Base-by-base conservation (phyloP, 2,888 invertebrate genomes). In the Camponotus fellah region DNA sequence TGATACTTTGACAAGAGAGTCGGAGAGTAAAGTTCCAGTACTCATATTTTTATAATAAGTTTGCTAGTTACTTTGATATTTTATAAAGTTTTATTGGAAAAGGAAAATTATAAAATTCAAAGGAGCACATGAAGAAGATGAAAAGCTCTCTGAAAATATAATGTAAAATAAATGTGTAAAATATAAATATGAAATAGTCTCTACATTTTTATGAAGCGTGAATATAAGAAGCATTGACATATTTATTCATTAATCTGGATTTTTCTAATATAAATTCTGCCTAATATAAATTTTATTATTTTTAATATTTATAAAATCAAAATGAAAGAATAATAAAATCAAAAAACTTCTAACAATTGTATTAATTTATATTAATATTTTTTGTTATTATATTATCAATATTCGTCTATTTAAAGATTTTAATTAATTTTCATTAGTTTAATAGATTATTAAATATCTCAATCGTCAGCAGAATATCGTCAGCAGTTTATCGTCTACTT, bases 291-390 rank as follows among this genome's bases (percentile, higher is more conserved):
- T 14, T 64, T 46, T 21, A n/a, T 34, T 4, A 14, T 37, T 49
- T 17, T 21, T 40, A 40, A 74, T 49, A n/a, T 12, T 21, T 26
- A 10, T 5, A 72, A n/a, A 26, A 40, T 32, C 17, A 26, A 17
- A 72, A 58, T 40, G 1, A 8, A 0, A 26, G 3, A 46, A 26
- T 21, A 58, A 40, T 40, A 40, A 49, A 17, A 65, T 5, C 8
- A 17, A 53, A 65, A n/a, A 26, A 17, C 32, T 26, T 76, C 3
- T 34, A 26, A 49, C 34, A 71, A 56, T 65, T 6, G 8, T 8
- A 26, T 75, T 37, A 37, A 65, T 53, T 26, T n/a, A n/a, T n/a
- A n/a, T n/a, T 76, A n/a, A n/a, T 49, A 17, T 17, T 49, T 34
- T 6, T 8, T 8, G 3, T 9, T 46, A 21, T 58, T 5, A 3